phyloP scores from a whole-genome alignment of 1,140 invertebrate genomes.

The Tetramorium alpestre region DNA sequence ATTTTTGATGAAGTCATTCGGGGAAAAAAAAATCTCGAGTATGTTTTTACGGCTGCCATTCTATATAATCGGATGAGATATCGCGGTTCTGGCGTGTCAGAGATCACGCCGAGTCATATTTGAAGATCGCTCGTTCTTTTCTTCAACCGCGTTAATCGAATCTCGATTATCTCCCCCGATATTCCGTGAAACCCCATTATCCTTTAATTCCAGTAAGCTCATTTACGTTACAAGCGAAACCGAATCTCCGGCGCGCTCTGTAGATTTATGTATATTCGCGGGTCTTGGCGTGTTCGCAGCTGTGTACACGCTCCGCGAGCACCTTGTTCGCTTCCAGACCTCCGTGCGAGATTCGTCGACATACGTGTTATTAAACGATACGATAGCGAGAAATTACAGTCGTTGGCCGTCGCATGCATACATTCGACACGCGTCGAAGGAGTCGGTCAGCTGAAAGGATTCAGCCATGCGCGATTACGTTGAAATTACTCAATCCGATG shows the following conservation, averaged over 20 bases:
- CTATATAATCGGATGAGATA: not conserved
- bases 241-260: not conserved
- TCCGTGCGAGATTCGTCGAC: not conserved
- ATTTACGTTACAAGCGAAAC: not conserved
- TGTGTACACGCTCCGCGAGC: not conserved
- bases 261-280: not conserved
- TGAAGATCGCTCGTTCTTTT: not conserved
- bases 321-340: not conserved
- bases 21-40: not conserved
- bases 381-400: constrained; percentile 40
- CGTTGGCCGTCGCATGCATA: constrained; percentile 39
- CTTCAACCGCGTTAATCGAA: not conserved
- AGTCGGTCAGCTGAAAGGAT: constrained; percentile 12
- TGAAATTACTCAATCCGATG: constrained; percentile 70
- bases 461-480: constrained; percentile 48
- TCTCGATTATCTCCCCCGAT: constrained; percentile 1
- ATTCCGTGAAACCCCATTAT: not conserved
- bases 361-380: constrained; percentile 39
- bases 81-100: not conserved
- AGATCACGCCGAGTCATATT: not conserved
- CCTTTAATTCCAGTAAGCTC: not conserved
- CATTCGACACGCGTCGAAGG: constrained; percentile 21
- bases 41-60: not conserved
- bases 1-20: not conserved
- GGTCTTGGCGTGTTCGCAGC: constrained; percentile 13